Evolutionary conservation across 2,888 invertebrate species (phyloP).

Genomic region (Rhamphomyia laevipes): DNA sequence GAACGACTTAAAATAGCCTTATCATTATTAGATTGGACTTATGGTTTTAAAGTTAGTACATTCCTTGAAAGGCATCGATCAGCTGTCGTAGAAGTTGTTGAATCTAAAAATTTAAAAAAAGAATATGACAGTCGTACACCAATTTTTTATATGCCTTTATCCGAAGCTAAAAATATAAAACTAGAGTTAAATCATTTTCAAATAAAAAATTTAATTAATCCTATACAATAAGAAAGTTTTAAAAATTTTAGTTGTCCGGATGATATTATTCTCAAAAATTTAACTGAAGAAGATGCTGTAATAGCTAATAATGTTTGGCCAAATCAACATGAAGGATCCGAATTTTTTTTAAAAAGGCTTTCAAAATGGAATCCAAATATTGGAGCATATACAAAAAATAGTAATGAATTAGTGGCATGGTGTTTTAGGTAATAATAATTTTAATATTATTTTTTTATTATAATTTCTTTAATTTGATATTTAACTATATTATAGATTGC

Average conservation of each 20-base stretch:
- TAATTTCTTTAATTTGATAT: too few relatives aligned
- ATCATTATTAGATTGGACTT: conserved; percentile 26
- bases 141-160: conserved; percentile 21
- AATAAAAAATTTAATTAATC: not conserved
- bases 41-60: conserved; percentile 29
- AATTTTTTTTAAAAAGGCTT: conserved; percentile 14
- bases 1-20: conserved; percentile 23
- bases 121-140: conserved; percentile 21
- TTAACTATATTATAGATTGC: not conserved
- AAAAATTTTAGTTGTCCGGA: conserved; percentile 11
- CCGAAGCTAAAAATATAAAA: not conserved
- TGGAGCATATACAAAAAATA: conserved; percentile 12
- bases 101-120: conserved; percentile 19
- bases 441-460: too few relatives aligned
- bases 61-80: conserved; percentile 25
- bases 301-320: conserved; percentile 17
- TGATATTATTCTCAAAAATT: conserved; percentile 13
- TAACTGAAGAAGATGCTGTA: conserved; percentile 11
- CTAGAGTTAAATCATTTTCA: not conserved
- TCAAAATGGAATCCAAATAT: conserved; percentile 15
- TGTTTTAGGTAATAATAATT: conserved; percentile 5
- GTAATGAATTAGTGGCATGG: conserved; percentile 16
- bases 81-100: conserved; percentile 23
- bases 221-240: not conserved
- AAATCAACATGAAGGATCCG: conserved; percentile 15